These are phyloP conservation scores for Indicator indicator DNA, from an alignment of 2,113 vertebrate species.

Conservation along the genomic window DNA sequence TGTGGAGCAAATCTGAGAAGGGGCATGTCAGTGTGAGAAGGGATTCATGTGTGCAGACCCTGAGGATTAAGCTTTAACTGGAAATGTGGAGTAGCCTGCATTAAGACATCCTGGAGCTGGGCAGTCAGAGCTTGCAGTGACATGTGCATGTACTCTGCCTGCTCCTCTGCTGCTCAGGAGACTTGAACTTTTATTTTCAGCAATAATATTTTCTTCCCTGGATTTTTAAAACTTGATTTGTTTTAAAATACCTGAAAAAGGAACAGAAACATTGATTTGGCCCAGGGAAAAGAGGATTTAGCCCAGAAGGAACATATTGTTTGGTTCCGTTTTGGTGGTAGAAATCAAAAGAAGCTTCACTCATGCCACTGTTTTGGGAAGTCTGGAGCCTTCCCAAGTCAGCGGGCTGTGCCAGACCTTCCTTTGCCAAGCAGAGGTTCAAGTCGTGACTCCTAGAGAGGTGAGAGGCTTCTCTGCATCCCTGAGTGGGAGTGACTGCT, in stretches of 20 bases:
- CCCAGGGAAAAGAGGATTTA: background rate
- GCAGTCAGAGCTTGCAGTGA: background rate
- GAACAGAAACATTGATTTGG: background rate
- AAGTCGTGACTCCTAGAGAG: background rate
- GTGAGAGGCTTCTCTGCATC: background rate
- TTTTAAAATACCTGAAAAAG: background rate
- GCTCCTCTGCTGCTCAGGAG: fast-evolving
- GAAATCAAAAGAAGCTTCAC: background rate
- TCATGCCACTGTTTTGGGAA: background rate
- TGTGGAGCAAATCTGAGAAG: background rate
- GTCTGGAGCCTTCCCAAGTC: background rate
- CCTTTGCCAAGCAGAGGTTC: background rate
- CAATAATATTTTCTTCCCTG: background rate
- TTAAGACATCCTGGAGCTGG: fast-evolving
- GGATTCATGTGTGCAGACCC: background rate
- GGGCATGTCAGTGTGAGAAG: background rate
- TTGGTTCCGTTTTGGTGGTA: background rate
- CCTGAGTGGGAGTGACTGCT: fast-evolving
- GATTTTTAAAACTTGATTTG: background rate
- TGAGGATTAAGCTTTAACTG: background rate
- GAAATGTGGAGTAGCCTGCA: background rate
- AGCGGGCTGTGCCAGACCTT: background rate
- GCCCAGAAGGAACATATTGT: background rate
- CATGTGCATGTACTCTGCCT: background rate
- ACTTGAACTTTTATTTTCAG: background rate